These are phyloP conservation scores for Stenodema calcarata DNA, from an alignment of 2,888 invertebrate species.

Conservation along the genomic window DNA sequence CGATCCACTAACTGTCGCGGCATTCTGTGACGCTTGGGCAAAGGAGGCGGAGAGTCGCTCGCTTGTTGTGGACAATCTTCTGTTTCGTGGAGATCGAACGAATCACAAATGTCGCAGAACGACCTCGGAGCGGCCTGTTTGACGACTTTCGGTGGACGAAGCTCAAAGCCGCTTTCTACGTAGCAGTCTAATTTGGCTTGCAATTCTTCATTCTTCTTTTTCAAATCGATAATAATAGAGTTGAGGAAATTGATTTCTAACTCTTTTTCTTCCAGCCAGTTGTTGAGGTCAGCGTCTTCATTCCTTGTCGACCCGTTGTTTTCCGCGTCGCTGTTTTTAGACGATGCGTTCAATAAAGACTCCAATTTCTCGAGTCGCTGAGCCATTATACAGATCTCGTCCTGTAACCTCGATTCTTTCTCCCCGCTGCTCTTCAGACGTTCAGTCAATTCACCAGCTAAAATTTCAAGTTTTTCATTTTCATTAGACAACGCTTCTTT, in stretches of 20 bases:
- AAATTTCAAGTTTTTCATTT: conserved; percentile 6
- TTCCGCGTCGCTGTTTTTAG: no score
- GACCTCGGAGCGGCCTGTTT: conserved; percentile 73
- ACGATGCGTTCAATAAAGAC: no score
- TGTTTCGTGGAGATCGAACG: conserved; percentile 95
- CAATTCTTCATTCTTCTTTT: conserved; percentile 87
- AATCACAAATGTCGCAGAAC: conserved; percentile 98
- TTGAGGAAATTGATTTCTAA: conserved; percentile 87
- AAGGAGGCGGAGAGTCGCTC: conserved; percentile 65
- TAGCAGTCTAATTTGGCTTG: conserved; percentile 74
- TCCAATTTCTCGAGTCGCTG: no score
- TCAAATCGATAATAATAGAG: conserved; percentile 96
- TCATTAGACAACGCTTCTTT: conserved; percentile 16
- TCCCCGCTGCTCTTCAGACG: not conserved
- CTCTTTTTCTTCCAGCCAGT: conserved; percentile 57
- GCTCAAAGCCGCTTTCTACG: not conserved
- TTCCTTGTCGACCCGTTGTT: not conserved
- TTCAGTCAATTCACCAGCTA: not conserved
- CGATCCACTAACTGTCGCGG: conserved; percentile 61
- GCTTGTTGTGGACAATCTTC: conserved; percentile 94
- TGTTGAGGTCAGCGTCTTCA: conserved; percentile 6
- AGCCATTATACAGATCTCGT: conserved; percentile 12
- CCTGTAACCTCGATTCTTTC: not conserved
- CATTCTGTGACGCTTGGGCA: conserved; percentile 46
- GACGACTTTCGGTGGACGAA: conserved; percentile 32